Evolutionary conservation across 2,797 vertebrate species (phyloP), one percentile per base, ranked within the genome.

Genomic region (Gymnothorax reevesii): DNA sequence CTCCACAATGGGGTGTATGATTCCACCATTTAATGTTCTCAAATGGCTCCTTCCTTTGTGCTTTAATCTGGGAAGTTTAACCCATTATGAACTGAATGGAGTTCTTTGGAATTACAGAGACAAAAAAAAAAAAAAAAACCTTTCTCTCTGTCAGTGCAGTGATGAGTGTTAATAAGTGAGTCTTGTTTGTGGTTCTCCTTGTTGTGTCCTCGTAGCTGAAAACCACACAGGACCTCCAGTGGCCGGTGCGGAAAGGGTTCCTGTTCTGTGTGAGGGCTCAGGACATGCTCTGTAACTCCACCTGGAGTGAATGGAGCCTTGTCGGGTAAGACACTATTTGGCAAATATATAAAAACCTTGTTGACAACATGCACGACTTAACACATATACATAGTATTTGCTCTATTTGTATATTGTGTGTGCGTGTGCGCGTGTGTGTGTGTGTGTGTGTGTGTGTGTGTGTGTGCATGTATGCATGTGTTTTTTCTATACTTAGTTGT

Each of bases 231-330:
- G 49, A 66, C 15, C 93, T 90, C 52, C 91, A 86, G 27, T 90
- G 92, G 89, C 75, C 89, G 57, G 87, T 95, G 7, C 93, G 90
- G 83, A 83, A 22, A 25, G 91, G 55, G 0, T 85, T 85, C 6
- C 88, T 52, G 1, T 89, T 95, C 59, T 96, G 96, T 60, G 89
- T 95, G 80, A 89, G 95, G 85, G 94, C 94, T 0, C 92, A 90
- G 79, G 96, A 96, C 27, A 90, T 90, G 25, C 87, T 96, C 59
- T 92, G 89, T 71, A 77, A 94, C 91, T 95, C 96, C 4, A 88
- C 91, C 0, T 96, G 96, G 96, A 94, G 95, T 10, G 93, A 95
- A 25, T 96, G 95, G 95, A 95, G 91, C 86, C 86, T 88, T 22
- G 49, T 91, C 79, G 94, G 89, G 94, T 95, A 60, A 59, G 93